phyloP scores from a whole-genome alignment of 2,888 invertebrate genomes.

The Pandemis corylana region DNA sequence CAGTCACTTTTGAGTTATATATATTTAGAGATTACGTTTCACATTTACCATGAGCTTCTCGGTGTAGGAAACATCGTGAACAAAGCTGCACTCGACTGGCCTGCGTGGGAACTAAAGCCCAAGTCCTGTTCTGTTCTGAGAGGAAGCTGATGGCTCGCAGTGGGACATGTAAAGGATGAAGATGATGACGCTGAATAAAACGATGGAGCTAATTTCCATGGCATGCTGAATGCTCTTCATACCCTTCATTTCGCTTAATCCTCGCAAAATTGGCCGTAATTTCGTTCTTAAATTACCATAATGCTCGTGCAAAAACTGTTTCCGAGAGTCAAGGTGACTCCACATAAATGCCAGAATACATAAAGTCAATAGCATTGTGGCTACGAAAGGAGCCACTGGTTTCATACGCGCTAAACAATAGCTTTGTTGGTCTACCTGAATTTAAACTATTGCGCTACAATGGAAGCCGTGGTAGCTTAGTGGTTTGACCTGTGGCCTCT shows the following conservation, averaged over 20 bases:
- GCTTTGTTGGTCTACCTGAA: no score
- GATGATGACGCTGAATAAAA: neutral
- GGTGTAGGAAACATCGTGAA: no score
- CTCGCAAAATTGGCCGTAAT: constrained; percentile 23
- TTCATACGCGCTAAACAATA: neutral
- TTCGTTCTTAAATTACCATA: constrained; percentile 21
- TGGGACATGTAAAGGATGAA: neutral
- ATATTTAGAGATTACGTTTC: no score
- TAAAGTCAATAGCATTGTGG: neutral
- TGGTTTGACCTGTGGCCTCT: no score
- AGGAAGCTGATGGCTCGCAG: no score
- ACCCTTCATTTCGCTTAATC: neutral
- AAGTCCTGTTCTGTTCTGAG: no score
- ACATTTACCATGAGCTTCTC: no score
- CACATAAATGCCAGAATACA: neutral
- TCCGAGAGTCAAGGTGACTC: constrained; percentile 8
- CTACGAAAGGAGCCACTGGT: neutral
- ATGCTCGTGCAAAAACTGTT: constrained; percentile 30
- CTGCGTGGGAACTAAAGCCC: no score
- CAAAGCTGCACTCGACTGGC: no score
- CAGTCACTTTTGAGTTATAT: no score
- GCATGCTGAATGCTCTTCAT: constrained; percentile 10
- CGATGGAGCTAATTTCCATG: constrained; percentile 6
- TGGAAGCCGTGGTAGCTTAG: no score
- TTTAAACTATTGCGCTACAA: neutral